These are phyloP conservation scores for Listronotus bonariensis DNA, from an alignment of 1,140 invertebrate genomes.

Conservation along the genomic window DNA sequence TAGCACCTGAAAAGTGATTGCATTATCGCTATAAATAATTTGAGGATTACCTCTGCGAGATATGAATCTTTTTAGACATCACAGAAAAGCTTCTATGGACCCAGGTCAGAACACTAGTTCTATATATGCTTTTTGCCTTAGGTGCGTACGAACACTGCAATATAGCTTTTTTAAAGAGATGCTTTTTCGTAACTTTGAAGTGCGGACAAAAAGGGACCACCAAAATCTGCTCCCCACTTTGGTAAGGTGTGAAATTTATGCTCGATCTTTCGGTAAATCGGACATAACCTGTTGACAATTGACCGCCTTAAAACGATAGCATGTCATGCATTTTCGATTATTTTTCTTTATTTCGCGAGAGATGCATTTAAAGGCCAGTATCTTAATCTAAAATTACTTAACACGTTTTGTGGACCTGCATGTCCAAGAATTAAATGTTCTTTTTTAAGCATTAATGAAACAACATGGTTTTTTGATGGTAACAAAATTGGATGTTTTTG, in stretches of 20 bases:
- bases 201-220: neutral
- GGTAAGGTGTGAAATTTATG: neutral
- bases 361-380: conserved; percentile 43
- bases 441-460: conserved; percentile 37
- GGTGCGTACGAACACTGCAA: neutral
- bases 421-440: conserved; percentile 35
- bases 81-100: neutral
- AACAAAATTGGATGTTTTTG: conserved; percentile 47
- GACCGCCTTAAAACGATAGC: conserved; percentile 26
- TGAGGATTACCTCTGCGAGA: conserved; percentile 4
- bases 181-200: too few species aligned
- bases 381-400: neutral
- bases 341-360: conserved; percentile 34
- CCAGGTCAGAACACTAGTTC: neutral
- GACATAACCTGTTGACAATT: conserved; percentile 44
- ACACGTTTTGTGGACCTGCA: neutral
- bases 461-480: conserved; percentile 27
- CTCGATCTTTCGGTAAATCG: conserved; percentile 21
- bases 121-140: neutral
- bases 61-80: neutral
- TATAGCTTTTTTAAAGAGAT: neutral
- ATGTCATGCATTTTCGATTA: conserved; percentile 32
- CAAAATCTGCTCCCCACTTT: neutral
- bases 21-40: conserved; percentile 10
- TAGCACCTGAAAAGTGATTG: neutral